A percentile compares a stretch with the other conserved stretches of the same genome.
Conservation (phyloP, 2,113 vertebrate species). For the Chinchilla lanigera region DNA sequence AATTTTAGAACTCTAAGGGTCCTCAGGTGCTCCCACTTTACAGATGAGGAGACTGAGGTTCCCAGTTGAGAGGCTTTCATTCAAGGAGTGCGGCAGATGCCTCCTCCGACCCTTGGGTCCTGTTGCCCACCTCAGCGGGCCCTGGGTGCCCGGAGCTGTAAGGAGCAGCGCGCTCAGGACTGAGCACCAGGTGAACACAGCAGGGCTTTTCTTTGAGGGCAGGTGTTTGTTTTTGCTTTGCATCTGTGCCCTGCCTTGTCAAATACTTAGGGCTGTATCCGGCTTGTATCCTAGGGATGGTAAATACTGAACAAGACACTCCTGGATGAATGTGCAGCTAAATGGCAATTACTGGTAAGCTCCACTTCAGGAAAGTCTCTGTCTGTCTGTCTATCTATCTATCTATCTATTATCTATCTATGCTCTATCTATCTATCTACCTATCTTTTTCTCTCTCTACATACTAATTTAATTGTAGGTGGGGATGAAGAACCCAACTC, state of each 20-base stretch:
- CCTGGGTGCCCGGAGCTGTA: too few relatives aligned
- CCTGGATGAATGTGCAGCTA: not conserved
- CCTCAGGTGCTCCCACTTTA: not conserved
- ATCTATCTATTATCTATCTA: not conserved
- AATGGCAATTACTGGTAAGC: conserved; percentile 11
- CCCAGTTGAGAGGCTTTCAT: not conserved
- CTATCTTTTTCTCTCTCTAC: not conserved
- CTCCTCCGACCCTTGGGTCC: not conserved
- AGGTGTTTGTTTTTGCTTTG: not conserved
- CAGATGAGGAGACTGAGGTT: not conserved
- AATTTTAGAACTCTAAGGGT: not conserved
- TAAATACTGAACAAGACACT: not conserved
- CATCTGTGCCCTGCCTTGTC: not conserved
- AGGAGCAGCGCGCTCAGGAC: not conserved
- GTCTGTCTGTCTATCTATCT: not conserved
- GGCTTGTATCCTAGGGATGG: not conserved
- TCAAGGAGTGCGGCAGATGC: not conserved
- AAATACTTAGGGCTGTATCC: not conserved
- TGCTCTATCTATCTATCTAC: not conserved
- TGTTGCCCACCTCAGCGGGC: not conserved
- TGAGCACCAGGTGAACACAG: not conserved
- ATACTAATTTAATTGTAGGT: not conserved
- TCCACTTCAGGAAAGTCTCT: not conserved
- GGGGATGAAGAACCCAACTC: not conserved
- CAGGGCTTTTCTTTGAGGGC: not conserved